Conservation (phyloP, 2,113 vertebrate genomes). For the Oryzias melastigma region DNA sequence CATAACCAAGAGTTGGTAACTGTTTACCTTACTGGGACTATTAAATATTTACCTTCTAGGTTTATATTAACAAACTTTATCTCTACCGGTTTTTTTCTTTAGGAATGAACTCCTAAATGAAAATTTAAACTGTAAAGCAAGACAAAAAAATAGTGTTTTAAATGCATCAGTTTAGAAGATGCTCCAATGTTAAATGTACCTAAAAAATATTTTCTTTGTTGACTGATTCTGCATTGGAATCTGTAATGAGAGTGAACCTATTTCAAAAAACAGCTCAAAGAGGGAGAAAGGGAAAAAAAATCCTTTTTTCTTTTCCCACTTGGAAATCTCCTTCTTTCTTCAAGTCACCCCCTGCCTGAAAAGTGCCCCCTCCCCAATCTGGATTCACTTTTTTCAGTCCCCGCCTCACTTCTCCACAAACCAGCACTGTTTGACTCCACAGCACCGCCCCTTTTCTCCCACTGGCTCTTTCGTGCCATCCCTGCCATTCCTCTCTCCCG, state of each 20-base stretch:
- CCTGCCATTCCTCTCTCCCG: slow-evolving; percentile 21
- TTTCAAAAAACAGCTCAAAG: slow-evolving; percentile 52
- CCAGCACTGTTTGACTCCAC: slow-evolving; percentile 34
- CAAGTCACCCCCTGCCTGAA: slow-evolving; percentile 43
- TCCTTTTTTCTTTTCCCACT: slow-evolving; percentile 58
- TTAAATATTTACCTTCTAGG: slow-evolving; percentile 47
- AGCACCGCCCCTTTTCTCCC: slow-evolving; percentile 60
- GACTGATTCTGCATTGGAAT: slow-evolving; percentile 39
- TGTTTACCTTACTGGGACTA: slow-evolving; percentile 11
- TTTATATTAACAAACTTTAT: slow-evolving; percentile 28
- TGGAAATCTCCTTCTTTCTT: slow-evolving; percentile 61
- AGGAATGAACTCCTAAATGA: not conserved
- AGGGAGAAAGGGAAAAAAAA: slow-evolving; percentile 62
- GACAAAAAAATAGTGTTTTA: slow-evolving; percentile 1
- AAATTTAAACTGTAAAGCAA: not conserved
- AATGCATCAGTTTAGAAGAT: slow-evolving; percentile 17
- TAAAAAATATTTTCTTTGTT: slow-evolving; percentile 22
- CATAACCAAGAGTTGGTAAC: slow-evolving; percentile 1
- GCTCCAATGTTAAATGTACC: slow-evolving; percentile 19
- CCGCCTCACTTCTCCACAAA: slow-evolving; percentile 40
- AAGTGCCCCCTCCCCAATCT: slow-evolving; percentile 37
- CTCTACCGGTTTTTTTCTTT: not conserved
- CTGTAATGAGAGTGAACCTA: slow-evolving; percentile 21
- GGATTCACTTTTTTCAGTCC: slow-evolving; percentile 41
- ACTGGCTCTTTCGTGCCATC: slow-evolving; percentile 54